Evolutionary conservation across 2,113 vertebrate species (phyloP).

Genomic region (Neoarius graeffei): DNA sequence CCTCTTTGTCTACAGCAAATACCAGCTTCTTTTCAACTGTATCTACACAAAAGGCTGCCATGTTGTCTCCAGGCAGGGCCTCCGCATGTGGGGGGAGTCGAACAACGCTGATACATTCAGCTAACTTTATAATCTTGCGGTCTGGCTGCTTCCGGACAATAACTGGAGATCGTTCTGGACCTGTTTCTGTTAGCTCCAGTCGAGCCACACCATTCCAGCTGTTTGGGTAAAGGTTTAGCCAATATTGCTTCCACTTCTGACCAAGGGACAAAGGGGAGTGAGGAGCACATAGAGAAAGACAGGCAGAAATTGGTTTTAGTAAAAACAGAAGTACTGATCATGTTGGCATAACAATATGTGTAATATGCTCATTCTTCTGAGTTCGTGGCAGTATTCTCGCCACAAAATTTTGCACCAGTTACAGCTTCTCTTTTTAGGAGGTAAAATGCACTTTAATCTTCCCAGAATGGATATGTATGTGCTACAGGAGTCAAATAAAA

Average conservation of each 20-base stretch:
- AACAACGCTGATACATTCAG: slow-evolving; percentile 81
- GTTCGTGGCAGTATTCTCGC: not conserved
- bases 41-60: slow-evolving; percentile 84
- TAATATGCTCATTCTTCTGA: not conserved
- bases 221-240: slow-evolving; percentile 80
- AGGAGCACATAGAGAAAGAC: not conserved
- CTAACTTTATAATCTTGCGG: slow-evolving; percentile 79
- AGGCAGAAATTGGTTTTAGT: not conserved
- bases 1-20: slow-evolving; percentile 78
- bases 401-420: not conserved
- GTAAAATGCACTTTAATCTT: not conserved
- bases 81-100: slow-evolving; percentile 77
- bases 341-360: not conserved
- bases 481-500: not conserved
- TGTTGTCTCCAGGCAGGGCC: slow-evolving; percentile 81
- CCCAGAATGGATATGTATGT: not conserved
- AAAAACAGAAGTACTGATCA: not conserved
- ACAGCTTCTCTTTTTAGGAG: not conserved
- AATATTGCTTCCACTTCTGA: slow-evolving; percentile 89
- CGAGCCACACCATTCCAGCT: slow-evolving; percentile 82
- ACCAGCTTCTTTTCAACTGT: slow-evolving; percentile 80
- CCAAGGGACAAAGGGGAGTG: not conserved
- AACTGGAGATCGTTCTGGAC: slow-evolving; percentile 72
- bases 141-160: slow-evolving; percentile 70
- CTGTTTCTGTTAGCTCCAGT: slow-evolving; percentile 81